Conservation (phyloP, 2,797 vertebrate genomes). For the Lithobates pipiens region DNA sequence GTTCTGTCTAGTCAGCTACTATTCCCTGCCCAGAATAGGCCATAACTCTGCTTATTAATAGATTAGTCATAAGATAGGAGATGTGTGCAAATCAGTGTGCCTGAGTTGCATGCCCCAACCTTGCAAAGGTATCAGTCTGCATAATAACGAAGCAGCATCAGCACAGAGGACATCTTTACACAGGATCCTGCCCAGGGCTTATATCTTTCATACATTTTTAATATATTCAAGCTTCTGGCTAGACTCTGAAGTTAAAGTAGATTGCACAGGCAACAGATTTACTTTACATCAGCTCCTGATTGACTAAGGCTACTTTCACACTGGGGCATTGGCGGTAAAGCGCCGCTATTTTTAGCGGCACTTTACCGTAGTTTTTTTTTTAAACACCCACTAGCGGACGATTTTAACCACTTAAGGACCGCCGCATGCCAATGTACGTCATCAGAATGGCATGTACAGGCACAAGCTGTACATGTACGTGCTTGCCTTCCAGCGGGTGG, state of each 20-base stretch:
- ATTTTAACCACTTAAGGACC: too few species aligned
- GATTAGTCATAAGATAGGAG: background rate
- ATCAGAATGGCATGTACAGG: too few species aligned
- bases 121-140: background rate
- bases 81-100: background rate
- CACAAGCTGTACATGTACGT: too few species aligned
- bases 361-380: too few species aligned
- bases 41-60: background rate
- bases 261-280: background rate
- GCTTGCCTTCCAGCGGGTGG: too few species aligned
- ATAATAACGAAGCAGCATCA: background rate
- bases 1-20: background rate
- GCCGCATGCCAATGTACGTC: too few species aligned
- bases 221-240: background rate
- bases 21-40: too few species aligned
- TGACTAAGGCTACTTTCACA: background rate
- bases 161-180: background rate
- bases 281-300: background rate
- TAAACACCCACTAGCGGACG: too few species aligned
- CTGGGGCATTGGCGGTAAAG: too few species aligned
- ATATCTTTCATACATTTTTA: background rate
- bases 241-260: too few species aligned
- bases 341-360: too few species aligned
- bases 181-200: background rate
- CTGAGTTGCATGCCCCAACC: background rate